These are phyloP conservation scores for Bergia puertoricense DNA, from an alignment of 92 coral and sea anemone genomes.

Conservation along the genomic window DNA sequence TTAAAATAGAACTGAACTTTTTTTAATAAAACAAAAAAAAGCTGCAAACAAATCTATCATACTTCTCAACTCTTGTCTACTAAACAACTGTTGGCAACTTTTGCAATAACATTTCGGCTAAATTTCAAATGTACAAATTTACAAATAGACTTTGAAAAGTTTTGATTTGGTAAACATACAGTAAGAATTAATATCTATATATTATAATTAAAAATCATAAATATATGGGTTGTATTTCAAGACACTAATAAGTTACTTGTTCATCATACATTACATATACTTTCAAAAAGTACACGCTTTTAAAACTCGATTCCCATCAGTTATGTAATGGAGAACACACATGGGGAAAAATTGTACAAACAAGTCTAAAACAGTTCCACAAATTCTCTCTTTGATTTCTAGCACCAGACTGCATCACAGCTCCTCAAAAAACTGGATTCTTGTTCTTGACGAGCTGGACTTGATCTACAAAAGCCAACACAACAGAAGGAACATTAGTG, in stretches of 20 bases:
- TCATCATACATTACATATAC: neutral
- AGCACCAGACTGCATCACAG: slow-evolving; percentile 49
- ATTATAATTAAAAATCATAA: neutral
- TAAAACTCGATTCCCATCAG: neutral
- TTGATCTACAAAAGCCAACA: slow-evolving; percentile 58
- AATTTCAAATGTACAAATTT: slow-evolving; percentile 1
- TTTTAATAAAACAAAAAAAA: too few relatives aligned
- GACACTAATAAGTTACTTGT: neutral
- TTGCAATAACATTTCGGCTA: neutral
- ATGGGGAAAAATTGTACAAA: neutral
- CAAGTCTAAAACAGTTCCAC: neutral
- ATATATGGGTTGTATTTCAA: neutral
- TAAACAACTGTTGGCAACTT: too few relatives aligned
- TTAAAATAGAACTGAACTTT: too few relatives aligned
- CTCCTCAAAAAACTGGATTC: slow-evolving; percentile 84
- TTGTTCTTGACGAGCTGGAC: slow-evolving; percentile 78
- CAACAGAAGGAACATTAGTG: neutral
- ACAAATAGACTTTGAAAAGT: neutral
- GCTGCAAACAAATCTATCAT: too few relatives aligned
- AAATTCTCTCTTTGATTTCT: neutral
- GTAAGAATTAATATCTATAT: neutral
- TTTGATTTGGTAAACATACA: neutral
- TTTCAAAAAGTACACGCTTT: neutral
- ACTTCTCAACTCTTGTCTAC: too few relatives aligned
- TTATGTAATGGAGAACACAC: too few relatives aligned